These are phyloP conservation scores for Zaprionus ghesquierei DNA, from an alignment of 1,140 invertebrate genomes.

Conservation along the genomic window DNA sequence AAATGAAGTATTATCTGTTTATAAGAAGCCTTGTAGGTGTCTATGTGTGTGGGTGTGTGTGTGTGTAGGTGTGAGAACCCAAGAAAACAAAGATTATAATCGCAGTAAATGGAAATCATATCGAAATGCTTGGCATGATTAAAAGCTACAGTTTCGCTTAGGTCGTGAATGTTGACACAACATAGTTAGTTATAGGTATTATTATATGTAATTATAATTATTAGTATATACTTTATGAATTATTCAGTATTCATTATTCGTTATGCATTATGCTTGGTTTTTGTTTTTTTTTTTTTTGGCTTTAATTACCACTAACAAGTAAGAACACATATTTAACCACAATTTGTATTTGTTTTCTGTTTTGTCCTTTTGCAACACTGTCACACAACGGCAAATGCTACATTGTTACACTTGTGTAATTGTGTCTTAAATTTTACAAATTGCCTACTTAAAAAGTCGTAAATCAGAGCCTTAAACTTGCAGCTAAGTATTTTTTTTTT, in stretches of 20 bases:
- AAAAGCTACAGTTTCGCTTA: slow-evolving; percentile 63
- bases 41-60: slow-evolving; percentile 18
- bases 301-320: slow-evolving; percentile 80
- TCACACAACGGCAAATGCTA: slow-evolving; percentile 24
- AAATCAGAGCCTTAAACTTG: slow-evolving; percentile 74
- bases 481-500: slow-evolving; percentile 37
- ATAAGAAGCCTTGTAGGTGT: not conserved
- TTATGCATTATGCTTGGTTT: slow-evolving; percentile 30
- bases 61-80: slow-evolving; percentile 24
- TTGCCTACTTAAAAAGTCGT: slow-evolving; percentile 78
- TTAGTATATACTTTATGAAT: slow-evolving; percentile 40
- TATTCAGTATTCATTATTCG: slow-evolving; percentile 18
- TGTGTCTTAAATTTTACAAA: slow-evolving; percentile 71
- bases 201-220: slow-evolving; percentile 24
- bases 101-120: slow-evolving; percentile 47
- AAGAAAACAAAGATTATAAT: slow-evolving; percentile 31
- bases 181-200: slow-evolving; percentile 21
- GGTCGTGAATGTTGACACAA: slow-evolving; percentile 40
- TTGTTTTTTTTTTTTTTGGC: slow-evolving; percentile 57
- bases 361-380: slow-evolving; percentile 23
- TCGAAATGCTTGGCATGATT: slow-evolving; percentile 76
- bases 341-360: slow-evolving; percentile 66
- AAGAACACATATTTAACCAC: slow-evolving; percentile 82
- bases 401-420: slow-evolving; percentile 36
- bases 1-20: slow-evolving; percentile 14